phyloP scores from a whole-genome alignment of 2,888 invertebrate genomes.

The Thymelicus lineola region DNA sequence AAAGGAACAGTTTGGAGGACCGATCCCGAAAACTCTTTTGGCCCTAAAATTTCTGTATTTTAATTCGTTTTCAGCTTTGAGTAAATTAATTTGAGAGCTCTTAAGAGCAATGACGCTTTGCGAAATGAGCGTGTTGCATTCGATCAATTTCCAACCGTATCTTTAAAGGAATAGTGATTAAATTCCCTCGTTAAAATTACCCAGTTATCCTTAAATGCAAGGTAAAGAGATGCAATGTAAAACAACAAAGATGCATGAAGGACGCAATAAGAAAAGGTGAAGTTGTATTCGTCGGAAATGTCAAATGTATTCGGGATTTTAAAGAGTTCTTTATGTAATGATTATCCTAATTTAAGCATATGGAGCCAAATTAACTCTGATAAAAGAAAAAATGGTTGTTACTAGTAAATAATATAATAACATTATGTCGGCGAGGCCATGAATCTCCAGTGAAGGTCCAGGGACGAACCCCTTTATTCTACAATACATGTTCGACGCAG shows the following conservation, averaged over 20 bases:
- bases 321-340: neutral
- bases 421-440: no score
- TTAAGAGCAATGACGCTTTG: constrained; percentile 24
- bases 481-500: no score
- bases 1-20: constrained; percentile 27
- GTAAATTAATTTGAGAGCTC: constrained; percentile 35
- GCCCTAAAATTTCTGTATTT: constrained; percentile 36
- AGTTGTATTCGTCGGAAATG: constrained; percentile 4
- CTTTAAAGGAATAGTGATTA: neutral
- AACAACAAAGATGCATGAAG: constrained; percentile 11
- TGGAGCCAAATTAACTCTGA: neutral
- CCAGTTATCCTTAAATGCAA: constrained; percentile 8
- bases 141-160: constrained; percentile 15
- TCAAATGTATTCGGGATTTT: constrained; percentile 3
- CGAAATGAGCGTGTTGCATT: constrained; percentile 3
- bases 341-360: neutral
- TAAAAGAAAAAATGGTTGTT: neutral
- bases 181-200: neutral
- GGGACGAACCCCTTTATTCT: no score
- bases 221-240: constrained; percentile 10
- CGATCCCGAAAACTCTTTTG: constrained; percentile 22
- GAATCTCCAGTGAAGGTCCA: no score
- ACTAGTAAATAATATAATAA: no score
- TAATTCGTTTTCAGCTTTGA: constrained; percentile 34
- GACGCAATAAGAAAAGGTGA: constrained; percentile 5